These are phyloP conservation scores for Cyclina sinensis DNA, from an alignment of 1,140 invertebrate species.

Conservation along the genomic window DNA sequence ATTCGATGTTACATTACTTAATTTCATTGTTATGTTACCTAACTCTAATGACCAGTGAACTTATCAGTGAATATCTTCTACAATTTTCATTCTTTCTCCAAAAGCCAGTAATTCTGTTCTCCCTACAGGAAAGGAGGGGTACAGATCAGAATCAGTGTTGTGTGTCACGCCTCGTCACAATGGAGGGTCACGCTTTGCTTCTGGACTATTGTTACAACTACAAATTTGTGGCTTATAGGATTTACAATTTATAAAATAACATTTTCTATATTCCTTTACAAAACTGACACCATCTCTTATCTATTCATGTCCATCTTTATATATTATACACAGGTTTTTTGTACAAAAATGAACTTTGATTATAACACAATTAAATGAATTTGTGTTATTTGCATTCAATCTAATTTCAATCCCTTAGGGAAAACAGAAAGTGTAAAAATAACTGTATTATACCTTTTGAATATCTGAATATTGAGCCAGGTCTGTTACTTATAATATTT, in stretches of 20 bases:
- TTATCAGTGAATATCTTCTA: conserved; percentile 6
- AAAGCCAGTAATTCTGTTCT: conserved; percentile 14
- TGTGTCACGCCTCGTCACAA: conserved; percentile 4
- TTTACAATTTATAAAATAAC: conserved; percentile 8
- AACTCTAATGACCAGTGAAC: background rate
- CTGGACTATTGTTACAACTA: conserved; percentile 7
- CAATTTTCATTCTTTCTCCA: conserved; percentile 10
- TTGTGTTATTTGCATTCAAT: conserved; percentile 3
- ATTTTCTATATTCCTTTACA: background rate
- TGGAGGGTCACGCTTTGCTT: background rate
- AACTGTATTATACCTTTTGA: too few species aligned
- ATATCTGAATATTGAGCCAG: too few species aligned
- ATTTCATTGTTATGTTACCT: background rate
- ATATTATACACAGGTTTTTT: conserved; percentile 16
- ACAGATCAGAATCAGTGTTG: conserved; percentile 34
- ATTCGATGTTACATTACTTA: background rate
- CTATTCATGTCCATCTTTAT: conserved; percentile 1
- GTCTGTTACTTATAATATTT: too few species aligned
- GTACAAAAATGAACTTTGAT: background rate
- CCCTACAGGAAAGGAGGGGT: background rate
- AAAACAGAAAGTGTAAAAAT: background rate
- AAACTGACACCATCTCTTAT: conserved; percentile 9
- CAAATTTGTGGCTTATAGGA: conserved; percentile 41
- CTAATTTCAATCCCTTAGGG: background rate
- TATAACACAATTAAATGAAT: conserved; percentile 9